A percentile compares a stretch with the other conserved stretches of the same genome.
Conservation (phyloP, 2,113 vertebrate genomes). For the Albula goreensis region DNA sequence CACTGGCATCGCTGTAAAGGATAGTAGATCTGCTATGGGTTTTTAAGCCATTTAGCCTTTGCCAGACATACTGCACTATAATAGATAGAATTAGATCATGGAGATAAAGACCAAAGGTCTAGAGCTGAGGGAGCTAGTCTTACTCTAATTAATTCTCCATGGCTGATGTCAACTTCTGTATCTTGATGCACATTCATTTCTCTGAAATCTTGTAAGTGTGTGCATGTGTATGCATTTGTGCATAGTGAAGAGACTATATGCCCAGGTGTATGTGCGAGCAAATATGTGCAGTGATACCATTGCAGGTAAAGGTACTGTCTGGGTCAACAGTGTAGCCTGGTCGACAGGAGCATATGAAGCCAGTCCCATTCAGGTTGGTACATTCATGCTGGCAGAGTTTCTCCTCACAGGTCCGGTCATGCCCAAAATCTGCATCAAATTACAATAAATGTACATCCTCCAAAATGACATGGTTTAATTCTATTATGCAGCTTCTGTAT, state of each 20-base stretch:
- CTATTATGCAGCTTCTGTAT: not conserved
- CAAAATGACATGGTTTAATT: not conserved
- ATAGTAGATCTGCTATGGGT: not conserved
- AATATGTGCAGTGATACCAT: constrained; percentile 57
- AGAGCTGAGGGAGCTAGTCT: too few species aligned
- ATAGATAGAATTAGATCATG: not conserved
- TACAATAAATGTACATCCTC: not conserved
- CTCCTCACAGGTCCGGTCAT: constrained; percentile 81
- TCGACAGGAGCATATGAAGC: constrained; percentile 87
- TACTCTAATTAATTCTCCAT: too few species aligned
- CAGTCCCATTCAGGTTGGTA: constrained; percentile 79
- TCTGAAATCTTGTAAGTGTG: not conserved
- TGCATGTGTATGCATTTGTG: not conserved
- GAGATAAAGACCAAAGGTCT: not conserved
- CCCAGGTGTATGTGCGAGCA: not conserved
- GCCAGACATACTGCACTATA: not conserved
- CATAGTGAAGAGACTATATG: too few species aligned
- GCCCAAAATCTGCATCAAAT: constrained; percentile 70
- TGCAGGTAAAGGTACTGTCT: constrained; percentile 78
- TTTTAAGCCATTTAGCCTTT: not conserved
- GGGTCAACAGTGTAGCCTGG: constrained; percentile 76
- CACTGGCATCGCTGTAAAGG: not conserved
- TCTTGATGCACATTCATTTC: too few species aligned
- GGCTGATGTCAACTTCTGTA: too few species aligned
- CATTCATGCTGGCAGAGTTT: constrained; percentile 86